Base-by-base conservation (phyloP, 53 echinoderm and acorn worm species). In the Echinarachnius parma region DNA sequence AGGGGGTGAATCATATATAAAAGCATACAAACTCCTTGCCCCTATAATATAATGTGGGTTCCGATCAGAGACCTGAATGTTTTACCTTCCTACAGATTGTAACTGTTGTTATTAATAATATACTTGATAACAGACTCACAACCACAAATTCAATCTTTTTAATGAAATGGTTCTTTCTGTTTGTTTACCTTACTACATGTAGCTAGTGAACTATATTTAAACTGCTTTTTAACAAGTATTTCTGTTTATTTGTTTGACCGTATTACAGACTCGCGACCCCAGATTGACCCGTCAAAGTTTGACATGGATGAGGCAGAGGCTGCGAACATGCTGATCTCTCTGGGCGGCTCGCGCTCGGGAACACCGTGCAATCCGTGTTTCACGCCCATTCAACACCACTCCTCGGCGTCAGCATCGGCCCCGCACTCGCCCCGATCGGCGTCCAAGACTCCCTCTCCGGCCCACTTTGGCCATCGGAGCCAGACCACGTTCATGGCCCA, bases 241-340 rank as follows among this genome's bases (percentile, higher is more conserved):
- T n/a, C n/a, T n/a, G n/a, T n/a, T n/a, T n/a, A n/a, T n/a, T n/a
- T n/a, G n/a, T n/a, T n/a, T n/a, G n/a, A n/a, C n/a, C n/a, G n/a
- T n/a, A n/a, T n/a, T 77, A 1, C 80, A 94, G 95, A 94, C 83
- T 94, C 95, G 39, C 82, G 90, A 60, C 87, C 95, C 46, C 95
- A 89, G 79, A 90, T 94, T 55, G 95, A 94, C 34, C 78, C 87
- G 19, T 82, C 90, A 21, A 94, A 87, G 78, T 94, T 94, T 87
- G 95, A 94, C 80, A 94, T 87, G 78, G 95, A 94, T 36, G 95
- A 94, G 64, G 84, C 89, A 0, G 93, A 94, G 74, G 87, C 95
- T 2, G 95, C 95, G 39, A 90, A 87, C 70, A 90, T 94, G 53
- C 78, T 94, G 25, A 82, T 94, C 9, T 90, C 90, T 7, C 59